Conservation (phyloP, 2,797 vertebrate species). For the Coilia nasus region DNA sequence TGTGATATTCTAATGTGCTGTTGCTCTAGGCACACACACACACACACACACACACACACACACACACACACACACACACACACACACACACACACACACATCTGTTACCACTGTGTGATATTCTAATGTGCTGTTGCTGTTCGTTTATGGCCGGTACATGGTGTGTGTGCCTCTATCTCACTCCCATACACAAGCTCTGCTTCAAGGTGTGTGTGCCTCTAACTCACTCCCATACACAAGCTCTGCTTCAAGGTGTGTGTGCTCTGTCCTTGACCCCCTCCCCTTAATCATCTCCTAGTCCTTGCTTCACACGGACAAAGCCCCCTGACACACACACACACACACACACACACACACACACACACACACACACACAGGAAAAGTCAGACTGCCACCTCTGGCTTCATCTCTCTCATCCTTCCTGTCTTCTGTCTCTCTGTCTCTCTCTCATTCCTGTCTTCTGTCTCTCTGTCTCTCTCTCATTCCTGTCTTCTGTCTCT, state of each 20-base stretch:
- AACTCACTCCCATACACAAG: background rate
- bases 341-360: background rate
- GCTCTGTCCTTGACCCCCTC: conserved; percentile 6
- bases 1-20: too few species aligned
- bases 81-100: too few species aligned
- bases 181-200: too few species aligned
- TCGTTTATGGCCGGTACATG: too few species aligned
- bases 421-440: background rate
- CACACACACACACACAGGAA: background rate
- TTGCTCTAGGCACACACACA: too few species aligned
- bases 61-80: too few species aligned
- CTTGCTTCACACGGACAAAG: background rate
- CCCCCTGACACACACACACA: background rate
- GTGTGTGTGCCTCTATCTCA: too few species aligned
- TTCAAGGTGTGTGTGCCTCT: too few species aligned
- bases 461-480: background rate
- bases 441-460: background rate
- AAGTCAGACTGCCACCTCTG: background rate
- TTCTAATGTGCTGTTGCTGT: too few species aligned
- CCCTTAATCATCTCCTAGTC: background rate
- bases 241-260: background rate
- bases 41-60: too few species aligned
- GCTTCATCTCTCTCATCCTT: background rate
- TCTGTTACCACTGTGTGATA: too few species aligned
- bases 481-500: background rate